Percentiles rank a stretch among this genome's conserved stretches.
These are phyloP conservation scores for Nylanderia fulva DNA, from an alignment of 1,140 invertebrate genomes.

Conservation along the genomic window DNA sequence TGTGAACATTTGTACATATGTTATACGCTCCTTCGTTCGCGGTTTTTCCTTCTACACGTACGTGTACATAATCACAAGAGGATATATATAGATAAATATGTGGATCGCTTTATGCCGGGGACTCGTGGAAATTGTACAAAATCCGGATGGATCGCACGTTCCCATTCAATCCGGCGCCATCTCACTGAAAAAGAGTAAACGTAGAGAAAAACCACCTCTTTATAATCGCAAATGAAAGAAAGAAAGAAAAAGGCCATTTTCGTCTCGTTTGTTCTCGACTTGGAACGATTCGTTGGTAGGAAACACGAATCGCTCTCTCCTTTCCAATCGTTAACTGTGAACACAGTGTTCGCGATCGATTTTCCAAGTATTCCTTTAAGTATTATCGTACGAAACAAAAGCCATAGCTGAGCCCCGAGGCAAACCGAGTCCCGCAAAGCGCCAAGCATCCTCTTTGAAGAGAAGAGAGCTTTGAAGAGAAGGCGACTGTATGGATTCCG, in stretches of 20 bases:
- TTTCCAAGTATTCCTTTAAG: conserved; percentile 35
- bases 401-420: conserved; percentile 1
- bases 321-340: conserved; percentile 41
- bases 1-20: conserved; percentile 57
- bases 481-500: background rate
- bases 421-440: background rate
- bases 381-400: conserved; percentile 20
- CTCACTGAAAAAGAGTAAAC: conserved; percentile 57
- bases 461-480: background rate
- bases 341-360: conserved; percentile 25
- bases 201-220: conserved; percentile 48
- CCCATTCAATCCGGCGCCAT: conserved; percentile 62
- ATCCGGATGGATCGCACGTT: conserved; percentile 43
- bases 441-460: conserved; percentile 1
- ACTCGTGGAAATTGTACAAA: conserved; percentile 60
- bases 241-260: conserved; percentile 33
- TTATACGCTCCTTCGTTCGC: conserved; percentile 42
- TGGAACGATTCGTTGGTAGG: conserved; percentile 46
- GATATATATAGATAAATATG: conserved; percentile 5
- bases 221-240: conserved; percentile 51
- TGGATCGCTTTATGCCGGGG: conserved; percentile 26
- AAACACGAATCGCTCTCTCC: conserved; percentile 17
- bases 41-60: conserved; percentile 8
- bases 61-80: conserved; percentile 48
- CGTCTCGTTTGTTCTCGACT: conserved; percentile 21